Base-by-base conservation (phyloP, 2,113 vertebrate species). In the Neodontobutis hainanensis region DNA sequence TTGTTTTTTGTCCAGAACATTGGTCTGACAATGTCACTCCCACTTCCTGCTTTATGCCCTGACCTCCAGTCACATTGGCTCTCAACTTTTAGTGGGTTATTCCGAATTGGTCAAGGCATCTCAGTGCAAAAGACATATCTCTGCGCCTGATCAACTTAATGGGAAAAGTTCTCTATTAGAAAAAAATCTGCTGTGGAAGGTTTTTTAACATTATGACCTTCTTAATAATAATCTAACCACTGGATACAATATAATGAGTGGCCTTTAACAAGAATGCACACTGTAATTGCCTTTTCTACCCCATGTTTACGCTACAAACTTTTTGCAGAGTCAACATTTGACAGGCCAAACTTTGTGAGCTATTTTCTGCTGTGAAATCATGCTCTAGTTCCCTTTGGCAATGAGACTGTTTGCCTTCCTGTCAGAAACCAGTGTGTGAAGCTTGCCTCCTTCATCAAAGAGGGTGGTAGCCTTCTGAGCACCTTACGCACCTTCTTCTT, bases 21-120 rank as follows among this genome's bases (percentile, higher is more conserved):
- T 85, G 61, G 73, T 81, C 74, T 81, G 89, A 88, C 87, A 85
- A 9, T 43, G 83, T 70, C 81, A 61, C 77, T 78, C 69, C 79
- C 75, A 2, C 72, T 80, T 19, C 38, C 38, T 52, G 57, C 68
- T 71, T 62, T 62, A 58, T 59, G 72, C 53, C 50, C 43, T 61
- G 75, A 75, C 67, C 78, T 75, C 63, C 60, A 70, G 77, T 87
- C 84, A 75, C 82, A 70, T 80, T 66, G 60, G 71, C 49, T 63
- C 77, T 52, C 50, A 75, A 79, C 71, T 70, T 43, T 58, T 48
- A 74, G 65, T 42, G 42, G 57, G 74, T 68, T 71, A 57, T 75
- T 79, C 61, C 38, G 61, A 77, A 87, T 86, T 35, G 4, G 57
- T 8, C 0, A 15, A 8, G 80, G 85, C 85, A 70, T 60, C 56